phyloP scores from a whole-genome alignment of 2,113 vertebrate species.

The Chrysochloris asiatica region DNA sequence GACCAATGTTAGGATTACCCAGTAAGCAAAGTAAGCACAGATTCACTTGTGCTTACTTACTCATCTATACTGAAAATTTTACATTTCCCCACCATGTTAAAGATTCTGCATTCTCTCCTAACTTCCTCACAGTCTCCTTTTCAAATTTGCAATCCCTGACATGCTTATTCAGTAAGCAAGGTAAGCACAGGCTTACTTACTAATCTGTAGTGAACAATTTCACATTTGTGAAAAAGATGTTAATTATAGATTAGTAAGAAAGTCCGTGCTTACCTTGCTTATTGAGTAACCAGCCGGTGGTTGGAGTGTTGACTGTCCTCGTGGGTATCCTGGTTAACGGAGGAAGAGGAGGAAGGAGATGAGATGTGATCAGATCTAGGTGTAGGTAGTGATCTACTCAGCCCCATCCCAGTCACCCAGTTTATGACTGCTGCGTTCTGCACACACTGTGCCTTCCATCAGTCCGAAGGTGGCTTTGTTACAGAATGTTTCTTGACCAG shows the following conservation, averaged over 20 bases:
- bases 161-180: neutral
- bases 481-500: neutral
- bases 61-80: neutral
- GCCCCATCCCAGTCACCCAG: no score
- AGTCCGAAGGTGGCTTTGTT: neutral
- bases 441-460: neutral
- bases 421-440: neutral
- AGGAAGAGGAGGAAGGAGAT: no score
- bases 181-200: neutral
- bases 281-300: no score
- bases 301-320: neutral
- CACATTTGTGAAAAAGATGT: no score
- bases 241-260: no score
- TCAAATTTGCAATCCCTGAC: neutral
- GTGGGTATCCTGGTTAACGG: no score
- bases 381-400: neutral
- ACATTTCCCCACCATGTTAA: no score
- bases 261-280: neutral
- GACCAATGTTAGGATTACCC: neutral
- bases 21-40: neutral
- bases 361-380: no score
- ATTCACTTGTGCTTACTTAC: neutral
- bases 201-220: no score
- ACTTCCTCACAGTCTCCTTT: neutral
- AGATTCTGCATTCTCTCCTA: neutral